Percentiles rank a stretch among this genome's conserved stretches.
phyloP scores from a whole-genome alignment of 2,888 invertebrate species.

The Litoditis marina region DNA sequence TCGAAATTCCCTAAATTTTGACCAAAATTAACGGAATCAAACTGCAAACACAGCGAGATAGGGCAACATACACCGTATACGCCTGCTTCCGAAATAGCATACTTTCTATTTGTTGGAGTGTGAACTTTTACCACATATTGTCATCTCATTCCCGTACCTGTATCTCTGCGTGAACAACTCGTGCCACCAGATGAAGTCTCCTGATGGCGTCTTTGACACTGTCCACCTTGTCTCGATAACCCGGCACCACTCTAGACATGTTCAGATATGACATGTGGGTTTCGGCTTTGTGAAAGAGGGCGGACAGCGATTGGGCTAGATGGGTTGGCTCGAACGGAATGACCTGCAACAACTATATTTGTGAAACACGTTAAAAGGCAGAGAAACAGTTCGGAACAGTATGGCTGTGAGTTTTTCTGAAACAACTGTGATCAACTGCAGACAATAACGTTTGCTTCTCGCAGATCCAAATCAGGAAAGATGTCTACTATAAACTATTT shows the following conservation, averaged over 20 bases:
- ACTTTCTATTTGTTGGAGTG: no score
- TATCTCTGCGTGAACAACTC: constrained; percentile 12
- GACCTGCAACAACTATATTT: constrained; percentile 10
- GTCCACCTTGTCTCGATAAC: constrained; percentile 18
- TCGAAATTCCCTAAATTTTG: no score
- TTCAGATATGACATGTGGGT: constrained; percentile 17
- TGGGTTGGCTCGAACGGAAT: constrained; percentile 35
- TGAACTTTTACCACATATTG: no score
- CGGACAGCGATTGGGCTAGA: constrained; percentile 21
- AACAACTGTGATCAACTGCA: no score
- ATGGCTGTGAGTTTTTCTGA: no score
- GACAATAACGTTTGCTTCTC: neutral
- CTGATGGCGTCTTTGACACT: constrained; percentile 22
- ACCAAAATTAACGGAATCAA: no score
- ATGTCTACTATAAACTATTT: no score
- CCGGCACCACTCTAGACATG: constrained; percentile 12
- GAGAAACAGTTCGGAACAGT: no score
- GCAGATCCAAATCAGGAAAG: neutral
- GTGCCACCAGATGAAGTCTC: constrained; percentile 11
- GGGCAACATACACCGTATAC: no score
- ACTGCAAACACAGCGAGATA: no score
- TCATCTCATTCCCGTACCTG: constrained; percentile 15
- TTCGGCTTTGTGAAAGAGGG: constrained; percentile 19
- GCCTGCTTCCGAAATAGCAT: no score
- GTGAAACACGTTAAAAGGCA: no score